phyloP scores from a whole-genome alignment of 2,113 vertebrate species.

The Apodemus speciosus region DNA sequence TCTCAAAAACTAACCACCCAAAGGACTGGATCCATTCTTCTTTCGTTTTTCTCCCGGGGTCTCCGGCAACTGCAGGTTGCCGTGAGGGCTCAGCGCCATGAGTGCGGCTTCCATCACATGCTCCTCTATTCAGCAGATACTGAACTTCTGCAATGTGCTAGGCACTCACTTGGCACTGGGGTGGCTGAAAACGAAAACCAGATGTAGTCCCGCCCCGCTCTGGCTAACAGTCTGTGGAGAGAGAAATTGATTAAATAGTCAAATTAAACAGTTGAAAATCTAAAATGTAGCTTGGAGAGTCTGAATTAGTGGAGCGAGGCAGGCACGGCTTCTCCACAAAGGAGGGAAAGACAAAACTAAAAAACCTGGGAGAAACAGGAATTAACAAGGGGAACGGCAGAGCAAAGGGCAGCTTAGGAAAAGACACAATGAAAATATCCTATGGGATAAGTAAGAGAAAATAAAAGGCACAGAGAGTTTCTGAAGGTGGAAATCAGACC shows the following conservation, averaged over 20 bases:
- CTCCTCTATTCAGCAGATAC: conserved; percentile 35
- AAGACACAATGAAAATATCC: not conserved
- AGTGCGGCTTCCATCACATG: not conserved
- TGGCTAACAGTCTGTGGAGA: conserved; percentile 25
- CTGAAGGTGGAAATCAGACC: not conserved
- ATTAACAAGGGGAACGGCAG: not conserved
- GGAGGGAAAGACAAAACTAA: not conserved
- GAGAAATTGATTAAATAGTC: conserved; percentile 63
- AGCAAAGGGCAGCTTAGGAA: not conserved
- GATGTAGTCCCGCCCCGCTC: not conserved
- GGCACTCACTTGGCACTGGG: conserved; percentile 17
- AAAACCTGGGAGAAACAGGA: not conserved
- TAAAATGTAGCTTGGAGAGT: conserved; percentile 39
- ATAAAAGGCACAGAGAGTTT: not conserved
- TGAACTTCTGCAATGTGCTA: not conserved
- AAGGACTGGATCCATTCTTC: not conserved
- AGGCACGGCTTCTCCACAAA: not conserved
- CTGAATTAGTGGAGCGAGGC: conserved; percentile 9
- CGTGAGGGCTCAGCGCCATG: not conserved
- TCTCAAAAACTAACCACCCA: conserved; percentile 23
- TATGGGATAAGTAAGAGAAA: not conserved
- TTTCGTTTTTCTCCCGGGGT: conserved; percentile 47
- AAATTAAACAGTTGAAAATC: conserved; percentile 59
- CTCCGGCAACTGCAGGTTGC: not conserved
- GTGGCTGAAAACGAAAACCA: conserved; percentile 51